These are phyloP conservation scores for Beaufortia kweichowensis DNA, from an alignment of 2,113 vertebrate species.

Conservation along the genomic window DNA sequence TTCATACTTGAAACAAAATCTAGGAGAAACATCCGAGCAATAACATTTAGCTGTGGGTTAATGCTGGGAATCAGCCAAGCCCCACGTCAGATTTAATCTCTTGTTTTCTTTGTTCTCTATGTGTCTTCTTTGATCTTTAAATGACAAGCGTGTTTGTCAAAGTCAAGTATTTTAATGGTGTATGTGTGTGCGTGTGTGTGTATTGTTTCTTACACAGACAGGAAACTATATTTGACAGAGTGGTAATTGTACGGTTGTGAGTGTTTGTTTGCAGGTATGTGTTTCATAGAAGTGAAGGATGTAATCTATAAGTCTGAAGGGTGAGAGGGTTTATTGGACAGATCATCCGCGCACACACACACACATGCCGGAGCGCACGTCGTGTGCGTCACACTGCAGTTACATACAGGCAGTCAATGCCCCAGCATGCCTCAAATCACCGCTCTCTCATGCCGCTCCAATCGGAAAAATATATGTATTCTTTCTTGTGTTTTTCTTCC, in stretches of 20 bases:
- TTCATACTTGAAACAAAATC: too few relatives aligned
- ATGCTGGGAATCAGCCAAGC: background rate
- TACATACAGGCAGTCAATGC: conserved; percentile 85
- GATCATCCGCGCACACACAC: conserved; percentile 76
- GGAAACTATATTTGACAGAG: conserved; percentile 34
- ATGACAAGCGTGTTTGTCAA: background rate
- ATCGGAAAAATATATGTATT: conserved; percentile 63
- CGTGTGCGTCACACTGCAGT: conserved; percentile 89
- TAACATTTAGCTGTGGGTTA: too few relatives aligned
- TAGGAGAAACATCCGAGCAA: too few relatives aligned
- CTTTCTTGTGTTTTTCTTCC: conserved; percentile 60
- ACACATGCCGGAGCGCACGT: conserved; percentile 83
- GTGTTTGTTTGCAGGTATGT: conserved; percentile 35
- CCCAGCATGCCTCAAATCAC: conserved; percentile 72
- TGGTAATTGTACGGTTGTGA: conserved; percentile 17
- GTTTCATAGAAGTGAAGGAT: conserved; percentile 39
- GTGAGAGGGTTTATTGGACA: conserved; percentile 75
- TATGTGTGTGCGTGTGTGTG: conserved; percentile 13
- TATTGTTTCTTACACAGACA: conserved; percentile 2
- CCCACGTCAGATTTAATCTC: background rate
- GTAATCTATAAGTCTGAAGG: conserved; percentile 78
- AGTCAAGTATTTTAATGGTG: background rate
- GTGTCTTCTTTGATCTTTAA: too few relatives aligned
- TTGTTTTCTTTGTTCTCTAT: background rate
- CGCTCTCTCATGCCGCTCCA: conserved; percentile 71